Evolutionary conservation across 2,113 vertebrate genomes (phyloP).

Genomic region (Cariama cristata): DNA sequence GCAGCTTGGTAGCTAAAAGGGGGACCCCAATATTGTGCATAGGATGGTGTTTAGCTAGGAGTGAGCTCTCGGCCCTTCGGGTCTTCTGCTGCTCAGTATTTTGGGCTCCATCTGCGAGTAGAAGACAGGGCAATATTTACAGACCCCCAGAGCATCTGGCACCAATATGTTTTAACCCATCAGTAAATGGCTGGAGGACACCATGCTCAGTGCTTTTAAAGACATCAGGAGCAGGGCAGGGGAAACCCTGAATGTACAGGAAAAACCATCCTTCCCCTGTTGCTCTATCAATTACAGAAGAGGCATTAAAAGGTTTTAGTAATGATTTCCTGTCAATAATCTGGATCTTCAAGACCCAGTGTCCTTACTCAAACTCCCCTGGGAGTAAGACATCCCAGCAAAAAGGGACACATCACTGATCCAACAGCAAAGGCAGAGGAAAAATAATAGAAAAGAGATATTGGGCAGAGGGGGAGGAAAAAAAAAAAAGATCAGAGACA

Average conservation of each 20-base stretch:
- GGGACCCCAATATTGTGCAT: rapidly evolving
- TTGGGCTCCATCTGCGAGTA: background rate
- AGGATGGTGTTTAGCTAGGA: background rate
- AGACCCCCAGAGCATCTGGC: background rate
- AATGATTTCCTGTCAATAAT: constrained; percentile 57
- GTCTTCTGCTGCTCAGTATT: background rate
- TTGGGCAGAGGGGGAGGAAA: background rate
- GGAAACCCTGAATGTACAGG: background rate
- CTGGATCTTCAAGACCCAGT: background rate
- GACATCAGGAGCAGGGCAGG: background rate
- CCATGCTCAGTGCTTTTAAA: constrained; percentile 7
- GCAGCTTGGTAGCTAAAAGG: background rate
- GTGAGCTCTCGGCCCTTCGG: background rate
- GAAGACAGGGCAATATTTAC: background rate
- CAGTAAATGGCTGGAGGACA: background rate
- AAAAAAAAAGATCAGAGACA: background rate
- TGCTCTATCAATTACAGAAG: constrained; percentile 27
- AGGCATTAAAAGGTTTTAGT: constrained; percentile 44
- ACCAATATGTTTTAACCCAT: background rate
- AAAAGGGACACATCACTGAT: background rate
- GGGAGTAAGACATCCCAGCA: background rate
- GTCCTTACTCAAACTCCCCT: background rate
- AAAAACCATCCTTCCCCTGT: background rate
- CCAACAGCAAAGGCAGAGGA: background rate
- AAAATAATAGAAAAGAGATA: constrained; percentile 2